phyloP scores from a whole-genome alignment of 2,113 vertebrate species.

The Hippocampus barbouri region DNA sequence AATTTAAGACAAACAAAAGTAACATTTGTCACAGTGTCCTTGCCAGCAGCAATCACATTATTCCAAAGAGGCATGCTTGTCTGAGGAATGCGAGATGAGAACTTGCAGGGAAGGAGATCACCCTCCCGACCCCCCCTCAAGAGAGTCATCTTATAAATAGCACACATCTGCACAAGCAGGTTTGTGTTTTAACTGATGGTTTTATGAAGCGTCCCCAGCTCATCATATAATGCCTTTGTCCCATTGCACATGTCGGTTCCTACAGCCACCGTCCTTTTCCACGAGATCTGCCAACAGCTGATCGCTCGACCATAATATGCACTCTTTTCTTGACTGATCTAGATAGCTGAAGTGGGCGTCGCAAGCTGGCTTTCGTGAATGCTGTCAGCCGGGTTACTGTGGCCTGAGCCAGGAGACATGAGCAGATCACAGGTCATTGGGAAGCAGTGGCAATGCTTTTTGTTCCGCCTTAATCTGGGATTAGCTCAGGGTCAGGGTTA shows the following conservation, averaged over 20 bases:
- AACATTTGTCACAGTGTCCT: background rate
- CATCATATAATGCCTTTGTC: constrained; percentile 25
- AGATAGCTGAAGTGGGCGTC: background rate
- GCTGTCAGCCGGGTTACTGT: constrained; percentile 20
- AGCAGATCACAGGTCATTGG: constrained; percentile 52
- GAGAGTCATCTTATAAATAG: constrained; percentile 44
- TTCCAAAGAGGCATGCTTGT: background rate
- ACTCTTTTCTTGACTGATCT: background rate
- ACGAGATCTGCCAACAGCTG: background rate
- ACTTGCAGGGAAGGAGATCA: constrained; percentile 39
- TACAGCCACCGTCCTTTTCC: background rate
- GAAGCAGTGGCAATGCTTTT: constrained; percentile 51
- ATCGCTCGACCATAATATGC: background rate
- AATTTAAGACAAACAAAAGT: background rate
- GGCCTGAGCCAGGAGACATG: constrained; percentile 28
- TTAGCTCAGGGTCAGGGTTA: constrained; percentile 73
- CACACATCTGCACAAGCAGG: constrained; percentile 66
- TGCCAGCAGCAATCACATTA: background rate
- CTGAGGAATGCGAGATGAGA: constrained; percentile 34
- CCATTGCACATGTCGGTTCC: constrained; percentile 16
- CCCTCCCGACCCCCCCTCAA: constrained; percentile 24
- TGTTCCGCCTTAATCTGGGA: constrained; percentile 73
- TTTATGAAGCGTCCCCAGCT: constrained; percentile 53
- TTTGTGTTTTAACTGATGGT: constrained; percentile 50
- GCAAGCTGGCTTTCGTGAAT: background rate